Evolutionary conservation across 1,140 invertebrate genomes (phyloP).

Genomic region (Zaprionus inermis): DNA sequence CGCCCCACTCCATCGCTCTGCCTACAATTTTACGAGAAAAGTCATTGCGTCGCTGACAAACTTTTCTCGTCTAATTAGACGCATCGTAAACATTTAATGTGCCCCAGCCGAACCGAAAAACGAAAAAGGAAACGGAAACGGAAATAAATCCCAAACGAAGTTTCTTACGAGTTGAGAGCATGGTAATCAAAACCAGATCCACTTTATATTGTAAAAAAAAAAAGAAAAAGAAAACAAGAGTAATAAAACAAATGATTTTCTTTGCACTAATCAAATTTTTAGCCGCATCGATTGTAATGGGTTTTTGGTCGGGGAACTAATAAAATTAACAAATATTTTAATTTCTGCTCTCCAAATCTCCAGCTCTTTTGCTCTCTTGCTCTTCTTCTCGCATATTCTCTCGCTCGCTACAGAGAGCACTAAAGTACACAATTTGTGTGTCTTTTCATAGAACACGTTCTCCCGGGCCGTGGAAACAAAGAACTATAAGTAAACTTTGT

Average conservation of each 20-base stretch:
- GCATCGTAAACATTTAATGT: slow-evolving; percentile 48
- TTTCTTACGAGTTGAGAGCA: neutral
- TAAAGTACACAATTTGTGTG: slow-evolving; percentile 50
- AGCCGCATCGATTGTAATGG: neutral
- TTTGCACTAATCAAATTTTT: neutral
- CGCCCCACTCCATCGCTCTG: neutral
- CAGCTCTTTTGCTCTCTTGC: neutral
- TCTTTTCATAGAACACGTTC: slow-evolving; percentile 32
- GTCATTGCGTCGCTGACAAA: slow-evolving; percentile 11
- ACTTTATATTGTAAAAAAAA: neutral
- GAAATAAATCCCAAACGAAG: neutral
- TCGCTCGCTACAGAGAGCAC: neutral
- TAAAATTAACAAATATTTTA: slow-evolving; percentile 63
- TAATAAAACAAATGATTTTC: neutral
- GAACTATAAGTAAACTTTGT: too few species aligned
- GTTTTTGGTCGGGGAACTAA: neutral
- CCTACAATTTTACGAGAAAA: slow-evolving; percentile 28
- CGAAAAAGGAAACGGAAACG: too few species aligned
- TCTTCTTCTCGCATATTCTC: neutral
- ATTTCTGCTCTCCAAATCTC: neutral
- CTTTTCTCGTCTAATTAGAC: slow-evolving; percentile 45
- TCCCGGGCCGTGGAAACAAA: neutral
- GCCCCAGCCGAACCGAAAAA: neutral
- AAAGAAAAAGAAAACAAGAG: too few species aligned
- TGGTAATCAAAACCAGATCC: neutral